phyloP scores from a whole-genome alignment of 2,113 vertebrate species.

The Athene cunicularia region DNA sequence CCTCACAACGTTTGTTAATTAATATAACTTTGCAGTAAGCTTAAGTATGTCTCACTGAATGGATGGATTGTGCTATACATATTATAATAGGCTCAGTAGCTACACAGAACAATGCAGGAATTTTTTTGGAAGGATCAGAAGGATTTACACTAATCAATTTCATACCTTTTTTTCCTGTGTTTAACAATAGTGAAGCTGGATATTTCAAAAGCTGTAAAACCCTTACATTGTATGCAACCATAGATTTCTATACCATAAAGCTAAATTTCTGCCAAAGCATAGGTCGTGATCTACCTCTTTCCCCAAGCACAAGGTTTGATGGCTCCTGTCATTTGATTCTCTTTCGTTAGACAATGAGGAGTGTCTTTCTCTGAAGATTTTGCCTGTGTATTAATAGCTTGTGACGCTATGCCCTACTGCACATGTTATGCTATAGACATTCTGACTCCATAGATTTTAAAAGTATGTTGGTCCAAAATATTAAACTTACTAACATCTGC shows the following conservation, averaged over 20 bases:
- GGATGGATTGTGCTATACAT: background rate
- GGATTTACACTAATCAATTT: background rate
- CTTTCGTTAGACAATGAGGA: background rate
- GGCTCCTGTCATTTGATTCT: background rate
- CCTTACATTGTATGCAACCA: background rate
- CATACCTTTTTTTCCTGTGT: background rate
- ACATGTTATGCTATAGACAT: background rate
- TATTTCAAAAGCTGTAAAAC: background rate
- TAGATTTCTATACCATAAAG: background rate
- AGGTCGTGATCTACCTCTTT: background rate
- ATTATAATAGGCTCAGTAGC: background rate
- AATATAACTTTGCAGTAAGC: background rate
- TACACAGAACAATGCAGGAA: background rate
- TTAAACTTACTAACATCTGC: background rate
- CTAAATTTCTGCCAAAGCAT: background rate
- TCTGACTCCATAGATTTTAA: background rate
- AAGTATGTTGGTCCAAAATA: constrained; percentile 3
- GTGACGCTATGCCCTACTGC: background rate
- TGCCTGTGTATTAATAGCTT: background rate
- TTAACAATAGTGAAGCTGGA: background rate
- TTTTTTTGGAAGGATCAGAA: background rate
- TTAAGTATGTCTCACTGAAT: constrained; percentile 5
- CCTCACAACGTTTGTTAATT: constrained; percentile 26
- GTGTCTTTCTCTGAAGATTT: constrained; percentile 21
- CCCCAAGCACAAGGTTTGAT: background rate